Evolutionary conservation across 1,140 invertebrate genomes (phyloP), one percentile per base, ranked within the genome.

Genomic region (Argopecten irradians): DNA sequence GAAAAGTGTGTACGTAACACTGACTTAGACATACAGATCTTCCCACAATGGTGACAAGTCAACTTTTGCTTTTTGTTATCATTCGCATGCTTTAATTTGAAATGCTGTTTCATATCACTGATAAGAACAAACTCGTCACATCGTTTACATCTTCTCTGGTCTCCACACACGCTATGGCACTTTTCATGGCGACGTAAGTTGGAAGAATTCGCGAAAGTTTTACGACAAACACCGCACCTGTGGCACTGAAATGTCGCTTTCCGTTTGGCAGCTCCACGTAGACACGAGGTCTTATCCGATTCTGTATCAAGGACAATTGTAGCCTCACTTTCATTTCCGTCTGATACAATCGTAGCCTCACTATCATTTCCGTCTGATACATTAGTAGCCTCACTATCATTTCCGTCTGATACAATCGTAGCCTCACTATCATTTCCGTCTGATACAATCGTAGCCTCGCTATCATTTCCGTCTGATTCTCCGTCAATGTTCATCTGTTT

Each of bases 161-260:
- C 55, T 1, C 55, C 55, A 8, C 28, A n/a, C 0, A 71, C 55
- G 28, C 55, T n/a, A 11, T 71, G 55, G 0, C 22, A 71, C 55
- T 71, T 71, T 71, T 71, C 55, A 71, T 71, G 55, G 22, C 55
- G 55, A 71, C 55, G 55, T 71, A 71, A 71, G 28, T 71, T 71
- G n/a, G 55, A 71, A 28, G 55, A 71, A 71, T 71, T 71, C 28
- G 55, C 55, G 11, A 71, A 71, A 5, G 55, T 71, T 71, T 71
- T 71, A 28, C 16, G 55, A 28, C 55, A 71, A 71, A 71, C 55
- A 71, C 55, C 55, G 28, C 55, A 71, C 7, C 55, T 22, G 28
- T 71, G 55, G 28, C 55, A 71, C 22, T 71, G 36, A 86, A 43
- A 36, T 46, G 41, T 22, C 28, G 41, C 33, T 22, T n/a, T 34